These are phyloP conservation scores for Melanotaenia nigrans DNA, from an alignment of 2,797 vertebrate genomes.

Conservation along the genomic window DNA sequence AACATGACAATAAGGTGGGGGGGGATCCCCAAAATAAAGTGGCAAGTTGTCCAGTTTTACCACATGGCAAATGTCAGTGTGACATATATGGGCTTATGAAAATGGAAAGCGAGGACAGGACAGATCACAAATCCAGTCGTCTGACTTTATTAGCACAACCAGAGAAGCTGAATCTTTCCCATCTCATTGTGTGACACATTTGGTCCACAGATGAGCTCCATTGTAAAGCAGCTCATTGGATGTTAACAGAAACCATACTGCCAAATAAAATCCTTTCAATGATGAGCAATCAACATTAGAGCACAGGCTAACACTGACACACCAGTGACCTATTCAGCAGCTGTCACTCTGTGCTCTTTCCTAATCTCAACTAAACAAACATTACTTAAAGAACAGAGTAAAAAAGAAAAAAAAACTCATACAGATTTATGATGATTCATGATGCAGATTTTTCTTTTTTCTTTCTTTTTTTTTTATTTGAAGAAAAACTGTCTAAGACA, in stretches of 20 bases:
- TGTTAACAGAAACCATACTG: constrained; percentile 63
- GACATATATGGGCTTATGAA: constrained; percentile 70
- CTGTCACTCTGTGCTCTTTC: constrained; percentile 30
- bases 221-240: constrained; percentile 62
- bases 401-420: not conserved
- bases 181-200: constrained; percentile 67
- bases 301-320: constrained; percentile 36
- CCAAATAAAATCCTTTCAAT: constrained; percentile 51
- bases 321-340: constrained; percentile 12
- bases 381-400: not conserved
- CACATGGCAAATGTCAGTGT: constrained; percentile 68
- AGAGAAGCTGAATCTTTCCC: constrained; percentile 50
- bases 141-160: constrained; percentile 59
- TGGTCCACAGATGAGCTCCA: constrained; percentile 73
- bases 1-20: constrained; percentile 26
- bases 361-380: constrained; percentile 26
- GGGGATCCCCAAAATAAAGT: constrained; percentile 43
- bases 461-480: not conserved
- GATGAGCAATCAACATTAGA: constrained; percentile 53
- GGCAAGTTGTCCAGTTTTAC: constrained; percentile 67
- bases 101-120: constrained; percentile 60
- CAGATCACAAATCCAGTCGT: constrained; percentile 52
- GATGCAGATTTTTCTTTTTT: not conserved
- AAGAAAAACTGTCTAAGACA: constrained; percentile 41
- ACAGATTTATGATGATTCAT: constrained; percentile 18